A percentile compares a stretch with the other conserved stretches of the same genome.
Evolutionary conservation across 2,113 vertebrate genomes (phyloP).

Genomic region (Raphicerus campestris): DNA sequence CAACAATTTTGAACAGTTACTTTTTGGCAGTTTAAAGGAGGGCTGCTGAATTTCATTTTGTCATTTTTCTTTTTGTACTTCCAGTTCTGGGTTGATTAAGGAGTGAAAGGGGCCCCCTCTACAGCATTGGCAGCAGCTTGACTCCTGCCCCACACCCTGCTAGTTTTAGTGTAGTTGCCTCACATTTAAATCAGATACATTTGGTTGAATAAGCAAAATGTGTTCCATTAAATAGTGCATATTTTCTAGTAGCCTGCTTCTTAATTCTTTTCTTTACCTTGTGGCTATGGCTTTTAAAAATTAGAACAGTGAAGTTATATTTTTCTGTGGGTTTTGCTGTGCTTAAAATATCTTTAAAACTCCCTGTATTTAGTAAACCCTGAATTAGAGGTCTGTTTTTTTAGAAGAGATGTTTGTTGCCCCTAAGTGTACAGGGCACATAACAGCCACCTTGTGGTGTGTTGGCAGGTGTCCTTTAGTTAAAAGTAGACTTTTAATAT

Average conservation of each 20-base stretch:
- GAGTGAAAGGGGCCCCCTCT: neutral
- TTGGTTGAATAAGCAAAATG: neutral
- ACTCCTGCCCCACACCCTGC: neutral
- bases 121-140: neutral
- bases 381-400: neutral
- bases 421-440: neutral
- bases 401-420: neutral
- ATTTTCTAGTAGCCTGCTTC: neutral
- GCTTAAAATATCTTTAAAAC: neutral
- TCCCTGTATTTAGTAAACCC: neutral
- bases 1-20: neutral
- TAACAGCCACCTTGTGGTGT: neutral
- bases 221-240: neutral
- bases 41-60: neutral
- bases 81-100: neutral
- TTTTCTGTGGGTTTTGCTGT: neutral
- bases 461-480: neutral
- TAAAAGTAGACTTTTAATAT: neutral
- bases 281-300: constrained; percentile 1
- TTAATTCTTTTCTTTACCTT: neutral
- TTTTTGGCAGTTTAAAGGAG: neutral
- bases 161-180: neutral
- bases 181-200: constrained; percentile 19
- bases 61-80: constrained; percentile 23
- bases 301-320: neutral